A percentile compares a stretch with the other conserved stretches of the same genome.
These are phyloP conservation scores for Gila orcuttii DNA, from an alignment of 2,113 vertebrate genomes.

Conservation along the genomic window DNA sequence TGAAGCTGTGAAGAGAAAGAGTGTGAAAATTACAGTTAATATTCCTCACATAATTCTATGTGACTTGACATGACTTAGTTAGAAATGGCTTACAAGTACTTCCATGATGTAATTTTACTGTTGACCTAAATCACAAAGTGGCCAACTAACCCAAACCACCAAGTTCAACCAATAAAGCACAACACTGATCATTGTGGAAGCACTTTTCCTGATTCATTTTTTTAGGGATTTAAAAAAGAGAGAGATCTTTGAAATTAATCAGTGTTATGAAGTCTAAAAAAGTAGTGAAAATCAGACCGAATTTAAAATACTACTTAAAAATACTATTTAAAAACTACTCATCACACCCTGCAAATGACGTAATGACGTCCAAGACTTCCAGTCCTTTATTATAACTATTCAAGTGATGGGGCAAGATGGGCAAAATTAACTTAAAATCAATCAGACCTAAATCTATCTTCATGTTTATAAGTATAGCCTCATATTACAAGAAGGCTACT, in stretches of 20 bases:
- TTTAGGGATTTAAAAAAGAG: neutral
- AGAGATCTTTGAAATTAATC: neutral
- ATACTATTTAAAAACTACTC: too few relatives aligned
- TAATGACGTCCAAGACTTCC: too few relatives aligned
- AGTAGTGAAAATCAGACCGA: neutral
- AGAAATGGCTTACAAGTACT: neutral
- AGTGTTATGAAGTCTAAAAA: neutral
- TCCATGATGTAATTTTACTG: neutral
- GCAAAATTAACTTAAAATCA: too few relatives aligned
- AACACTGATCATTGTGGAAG: neutral
- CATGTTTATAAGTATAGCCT: too few relatives aligned
- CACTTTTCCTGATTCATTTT: neutral
- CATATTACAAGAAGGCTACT: too few relatives aligned
- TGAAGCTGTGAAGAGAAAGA: slow-evolving; percentile 77
- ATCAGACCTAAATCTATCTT: too few relatives aligned
- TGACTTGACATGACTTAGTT: neutral
- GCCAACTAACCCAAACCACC: neutral
- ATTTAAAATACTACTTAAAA: too few relatives aligned
- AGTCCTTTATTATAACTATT: too few relatives aligned
- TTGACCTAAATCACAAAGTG: neutral
- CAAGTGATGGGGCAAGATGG: too few relatives aligned
- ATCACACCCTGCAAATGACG: too few relatives aligned
- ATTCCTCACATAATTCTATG: neutral
- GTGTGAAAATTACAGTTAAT: neutral
- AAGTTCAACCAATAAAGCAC: neutral